Evolutionary conservation across 2,888 invertebrate genomes (phyloP).

Genomic region (Luffia ferchaultella): DNA sequence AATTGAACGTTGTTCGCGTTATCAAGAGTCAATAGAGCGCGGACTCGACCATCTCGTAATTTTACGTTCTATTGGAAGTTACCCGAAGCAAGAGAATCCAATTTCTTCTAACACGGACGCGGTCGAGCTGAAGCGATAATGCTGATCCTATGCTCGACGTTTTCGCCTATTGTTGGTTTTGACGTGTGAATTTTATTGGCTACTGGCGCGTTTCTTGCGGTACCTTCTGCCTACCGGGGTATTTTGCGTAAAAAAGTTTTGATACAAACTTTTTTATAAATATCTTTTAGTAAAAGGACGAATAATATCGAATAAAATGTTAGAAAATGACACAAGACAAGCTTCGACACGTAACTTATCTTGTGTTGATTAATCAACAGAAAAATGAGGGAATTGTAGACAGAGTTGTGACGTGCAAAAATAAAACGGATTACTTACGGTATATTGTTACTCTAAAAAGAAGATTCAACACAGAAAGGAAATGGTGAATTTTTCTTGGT

Average conservation of each 20-base stretch:
- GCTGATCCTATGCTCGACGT: slow-evolving; percentile 29
- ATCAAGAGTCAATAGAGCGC: slow-evolving; percentile 9
- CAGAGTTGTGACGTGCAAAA: too few relatives aligned
- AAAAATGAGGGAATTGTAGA: too few relatives aligned
- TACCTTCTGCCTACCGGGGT: background rate
- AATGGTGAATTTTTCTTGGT: too few relatives aligned
- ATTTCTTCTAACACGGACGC: slow-evolving; percentile 47
- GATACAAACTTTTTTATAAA: too few relatives aligned
- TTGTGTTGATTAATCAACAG: too few relatives aligned
- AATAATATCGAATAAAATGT: too few relatives aligned
- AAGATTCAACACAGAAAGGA: too few relatives aligned
- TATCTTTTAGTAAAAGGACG: too few relatives aligned
- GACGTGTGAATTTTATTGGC: slow-evolving; percentile 25
- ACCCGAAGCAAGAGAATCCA: slow-evolving; percentile 52
- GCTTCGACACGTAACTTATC: too few relatives aligned
- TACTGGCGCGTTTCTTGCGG: slow-evolving; percentile 2
- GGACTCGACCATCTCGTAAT: slow-evolving; percentile 39
- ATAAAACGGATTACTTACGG: too few relatives aligned
- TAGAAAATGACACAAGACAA: too few relatives aligned
- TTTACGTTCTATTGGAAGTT: slow-evolving; percentile 54
- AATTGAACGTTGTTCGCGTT: slow-evolving; percentile 4
- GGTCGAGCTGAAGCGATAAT: slow-evolving; percentile 46
- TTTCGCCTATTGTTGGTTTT: slow-evolving; percentile 31
- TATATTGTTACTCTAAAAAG: too few relatives aligned
- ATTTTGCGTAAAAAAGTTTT: slow-evolving; percentile 18